These are phyloP conservation scores for Cheilosia scutellata DNA, from an alignment of 2,888 invertebrate species.

Conservation along the genomic window DNA sequence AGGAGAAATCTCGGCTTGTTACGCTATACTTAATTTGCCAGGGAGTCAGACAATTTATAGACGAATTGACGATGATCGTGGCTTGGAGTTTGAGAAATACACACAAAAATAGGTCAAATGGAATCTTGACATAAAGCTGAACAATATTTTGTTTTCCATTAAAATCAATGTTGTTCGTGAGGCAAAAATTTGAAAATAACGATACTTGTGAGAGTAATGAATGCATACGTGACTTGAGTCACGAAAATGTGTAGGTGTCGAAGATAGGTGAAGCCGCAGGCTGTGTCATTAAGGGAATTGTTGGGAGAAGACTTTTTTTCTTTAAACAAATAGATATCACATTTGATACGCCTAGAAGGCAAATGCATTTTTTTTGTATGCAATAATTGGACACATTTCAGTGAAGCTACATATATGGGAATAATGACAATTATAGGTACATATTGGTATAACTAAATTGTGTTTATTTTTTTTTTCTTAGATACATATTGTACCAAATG, in stretches of 20 bases:
- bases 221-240: slow-evolving; percentile 61
- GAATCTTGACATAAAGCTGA: slow-evolving; percentile 24
- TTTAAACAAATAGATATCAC: background rate
- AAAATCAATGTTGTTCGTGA: slow-evolving; percentile 9
- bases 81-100: slow-evolving; percentile 23
- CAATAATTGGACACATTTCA: too few relatives aligned
- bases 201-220: slow-evolving; percentile 43
- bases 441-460: too few relatives aligned
- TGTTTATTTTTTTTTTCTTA: too few relatives aligned
- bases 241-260: slow-evolving; percentile 29
- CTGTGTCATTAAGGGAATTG: slow-evolving; percentile 6
- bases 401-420: too few relatives aligned
- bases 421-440: too few relatives aligned
- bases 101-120: slow-evolving; percentile 39
- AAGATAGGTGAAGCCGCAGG: slow-evolving; percentile 16
- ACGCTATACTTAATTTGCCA: slow-evolving; percentile 10
- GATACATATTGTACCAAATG: too few relatives aligned
- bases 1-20: slow-evolving; percentile 43
- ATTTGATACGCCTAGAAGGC: background rate
- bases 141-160: background rate
- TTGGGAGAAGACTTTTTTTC: background rate
- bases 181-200: slow-evolving; percentile 14
- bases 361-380: background rate
- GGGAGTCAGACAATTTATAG: slow-evolving; percentile 16
- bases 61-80: slow-evolving; percentile 29